phyloP scores from a whole-genome alignment of 2,113 vertebrate genomes.

The Ceuthmochares aereus region DNA sequence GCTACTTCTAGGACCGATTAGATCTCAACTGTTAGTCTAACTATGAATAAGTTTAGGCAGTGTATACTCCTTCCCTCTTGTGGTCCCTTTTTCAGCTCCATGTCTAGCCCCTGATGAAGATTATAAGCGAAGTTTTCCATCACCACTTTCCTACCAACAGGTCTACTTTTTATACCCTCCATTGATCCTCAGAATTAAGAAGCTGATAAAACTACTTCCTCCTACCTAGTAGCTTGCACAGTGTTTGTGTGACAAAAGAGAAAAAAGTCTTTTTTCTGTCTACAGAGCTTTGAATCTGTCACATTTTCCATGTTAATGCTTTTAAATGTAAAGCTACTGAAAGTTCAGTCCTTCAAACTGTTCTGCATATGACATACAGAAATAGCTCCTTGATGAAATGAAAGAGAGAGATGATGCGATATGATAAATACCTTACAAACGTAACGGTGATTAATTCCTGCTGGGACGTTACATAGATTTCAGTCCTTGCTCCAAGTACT shows the following conservation, averaged over 20 bases:
- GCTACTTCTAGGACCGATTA: background rate
- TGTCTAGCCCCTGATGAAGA: background rate
- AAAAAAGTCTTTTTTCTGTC: background rate
- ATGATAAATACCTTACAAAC: background rate
- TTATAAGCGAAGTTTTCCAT: background rate
- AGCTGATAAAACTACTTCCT: background rate
- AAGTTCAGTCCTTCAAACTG: background rate
- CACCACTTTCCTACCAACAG: background rate
- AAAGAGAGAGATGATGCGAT: background rate
- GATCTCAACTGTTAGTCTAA: background rate
- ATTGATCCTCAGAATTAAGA: background rate
- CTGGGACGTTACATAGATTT: background rate
- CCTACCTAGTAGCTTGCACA: background rate
- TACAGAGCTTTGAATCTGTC: background rate
- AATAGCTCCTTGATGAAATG: background rate
- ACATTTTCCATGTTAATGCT: background rate
- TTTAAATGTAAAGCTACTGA: background rate
- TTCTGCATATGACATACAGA: background rate
- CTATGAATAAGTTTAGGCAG: background rate
- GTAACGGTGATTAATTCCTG: background rate
- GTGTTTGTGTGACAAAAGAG: background rate
- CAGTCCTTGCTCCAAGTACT: background rate
- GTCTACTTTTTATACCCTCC: rapidly evolving
- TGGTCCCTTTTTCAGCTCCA: background rate
- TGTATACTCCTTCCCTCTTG: background rate